Conservation (phyloP, 2,888 invertebrate species). For the Chaetogeoica ovagalla region DNA sequence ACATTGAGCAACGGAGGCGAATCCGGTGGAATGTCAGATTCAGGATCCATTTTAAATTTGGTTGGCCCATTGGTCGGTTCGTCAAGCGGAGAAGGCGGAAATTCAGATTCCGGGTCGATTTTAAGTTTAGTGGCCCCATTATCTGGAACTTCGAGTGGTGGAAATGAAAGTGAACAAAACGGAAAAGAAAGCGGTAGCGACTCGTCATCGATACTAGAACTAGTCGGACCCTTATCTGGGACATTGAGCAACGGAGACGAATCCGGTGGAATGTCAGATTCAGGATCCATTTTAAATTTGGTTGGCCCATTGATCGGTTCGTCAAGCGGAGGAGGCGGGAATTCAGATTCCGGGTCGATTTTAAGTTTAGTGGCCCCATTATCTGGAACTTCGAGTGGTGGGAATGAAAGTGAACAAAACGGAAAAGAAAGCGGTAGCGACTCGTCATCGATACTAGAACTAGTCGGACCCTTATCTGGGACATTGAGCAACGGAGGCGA, state of each 20-base stretch:
- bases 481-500: slow-evolving; percentile 29
- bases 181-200: not conserved
- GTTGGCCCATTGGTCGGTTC: slow-evolving; percentile 33
- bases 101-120: slow-evolving; percentile 43
- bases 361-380: slow-evolving; percentile 41
- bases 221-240: slow-evolving; percentile 14
- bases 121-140: slow-evolving; percentile 41
- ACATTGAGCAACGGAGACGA: slow-evolving; percentile 29
- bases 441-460: slow-evolving; percentile 46
- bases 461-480: slow-evolving; percentile 14
- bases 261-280: slow-evolving; percentile 45
- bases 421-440: not conserved
- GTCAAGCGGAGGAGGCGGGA: not conserved
- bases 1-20: slow-evolving; percentile 27
- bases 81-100: not conserved
- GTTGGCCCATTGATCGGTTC: slow-evolving; percentile 33
- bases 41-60: slow-evolving; percentile 50
- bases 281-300: slow-evolving; percentile 50
- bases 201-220: slow-evolving; percentile 46
- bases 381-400: not conserved
- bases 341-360: slow-evolving; percentile 43
- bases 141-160: not conserved
- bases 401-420: not conserved
- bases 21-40: slow-evolving; percentile 44
- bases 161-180: not conserved